These are phyloP conservation scores for Drosophila guanche DNA, from an alignment of 1,140 invertebrate genomes.

Conservation along the genomic window DNA sequence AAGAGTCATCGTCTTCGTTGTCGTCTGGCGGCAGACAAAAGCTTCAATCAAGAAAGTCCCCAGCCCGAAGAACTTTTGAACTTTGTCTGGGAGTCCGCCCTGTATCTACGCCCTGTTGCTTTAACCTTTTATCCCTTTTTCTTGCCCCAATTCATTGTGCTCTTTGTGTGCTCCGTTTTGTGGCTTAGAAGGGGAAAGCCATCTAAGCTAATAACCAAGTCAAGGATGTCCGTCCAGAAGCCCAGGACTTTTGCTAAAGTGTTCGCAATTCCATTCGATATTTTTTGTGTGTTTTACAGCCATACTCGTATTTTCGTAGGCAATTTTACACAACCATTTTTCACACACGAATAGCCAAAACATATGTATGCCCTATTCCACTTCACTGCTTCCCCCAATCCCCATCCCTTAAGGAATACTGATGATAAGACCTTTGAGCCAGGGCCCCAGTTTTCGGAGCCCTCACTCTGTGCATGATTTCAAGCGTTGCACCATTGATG, in stretches of 20 bases:
- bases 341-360: constrained; percentile 64
- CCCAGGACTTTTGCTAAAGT: constrained; percentile 54
- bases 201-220: constrained; percentile 71
- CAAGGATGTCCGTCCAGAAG: constrained; percentile 29
- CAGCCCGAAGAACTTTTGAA: constrained; percentile 49
- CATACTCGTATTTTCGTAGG: constrained; percentile 15
- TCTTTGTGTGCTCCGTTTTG: constrained; percentile 24
- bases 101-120: constrained; percentile 51
- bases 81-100: constrained; percentile 27
- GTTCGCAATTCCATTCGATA: constrained; percentile 46
- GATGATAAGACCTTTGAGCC: constrained; percentile 36
- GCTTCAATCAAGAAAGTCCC: constrained; percentile 64
- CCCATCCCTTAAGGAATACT: constrained; percentile 21
- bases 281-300: constrained; percentile 43
- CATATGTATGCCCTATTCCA: constrained; percentile 54
- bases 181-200: constrained; percentile 50
- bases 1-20: constrained; percentile 15
- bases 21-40: constrained; percentile 54
- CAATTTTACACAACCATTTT: constrained; percentile 50
- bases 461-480: constrained; percentile 31
- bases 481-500: constrained; percentile 41
- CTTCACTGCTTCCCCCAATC: constrained; percentile 36
- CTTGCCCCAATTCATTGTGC: constrained; percentile 33
- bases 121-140: constrained; percentile 66
- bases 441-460: background rate